Conservation (phyloP, 2,888 invertebrate species). For the Nematopogon swammerdamellus region DNA sequence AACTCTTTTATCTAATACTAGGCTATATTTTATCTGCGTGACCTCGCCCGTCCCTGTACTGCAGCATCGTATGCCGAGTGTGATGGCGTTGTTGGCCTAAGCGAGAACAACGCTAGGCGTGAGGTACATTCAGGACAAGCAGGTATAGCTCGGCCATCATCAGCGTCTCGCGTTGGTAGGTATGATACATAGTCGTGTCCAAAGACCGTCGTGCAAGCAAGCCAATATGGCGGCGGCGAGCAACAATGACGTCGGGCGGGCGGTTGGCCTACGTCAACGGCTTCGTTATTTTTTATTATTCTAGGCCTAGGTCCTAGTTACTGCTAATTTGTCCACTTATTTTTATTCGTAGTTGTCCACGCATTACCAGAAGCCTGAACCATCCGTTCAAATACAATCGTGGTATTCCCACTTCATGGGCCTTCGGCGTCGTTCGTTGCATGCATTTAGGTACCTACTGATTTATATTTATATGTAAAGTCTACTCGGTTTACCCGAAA, state of each 20-base stretch:
- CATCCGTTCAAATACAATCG: too few species aligned
- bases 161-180: not conserved
- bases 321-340: too few species aligned
- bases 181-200: not conserved
- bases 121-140: not conserved
- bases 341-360: too few species aligned
- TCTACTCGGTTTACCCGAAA: too few species aligned
- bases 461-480: too few species aligned
- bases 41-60: not conserved
- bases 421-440: too few species aligned
- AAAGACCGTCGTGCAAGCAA: not conserved
- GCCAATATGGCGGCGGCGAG: not conserved
- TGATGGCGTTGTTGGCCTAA: not conserved
- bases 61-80: not conserved
- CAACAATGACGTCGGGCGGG: not conserved
- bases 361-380: too few species aligned
- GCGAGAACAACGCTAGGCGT: not conserved
- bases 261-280: not conserved
- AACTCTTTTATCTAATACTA: slow-evolving; percentile 35
- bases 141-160: not conserved
- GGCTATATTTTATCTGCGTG: not conserved
- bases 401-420: too few species aligned
- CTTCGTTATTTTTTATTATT: not conserved
- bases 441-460: too few species aligned
- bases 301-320: too few species aligned